Base-by-base conservation (phyloP, 2,888 invertebrate genomes). In the Silvanus unidentatus region DNA sequence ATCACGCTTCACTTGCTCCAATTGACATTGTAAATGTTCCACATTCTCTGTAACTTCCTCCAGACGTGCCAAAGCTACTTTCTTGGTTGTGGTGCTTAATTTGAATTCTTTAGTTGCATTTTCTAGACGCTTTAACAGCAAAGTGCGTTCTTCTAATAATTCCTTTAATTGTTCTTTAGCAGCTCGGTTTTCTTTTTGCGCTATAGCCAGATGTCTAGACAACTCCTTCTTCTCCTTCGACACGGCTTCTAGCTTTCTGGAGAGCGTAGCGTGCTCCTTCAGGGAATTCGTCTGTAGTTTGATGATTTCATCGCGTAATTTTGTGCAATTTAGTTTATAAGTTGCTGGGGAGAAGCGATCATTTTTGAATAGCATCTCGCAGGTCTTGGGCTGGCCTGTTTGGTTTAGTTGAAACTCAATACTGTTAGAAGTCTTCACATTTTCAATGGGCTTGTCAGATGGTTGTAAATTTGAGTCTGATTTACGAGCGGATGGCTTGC, bases 91-190 rank as follows among this genome's bases (percentile, higher is more conserved):
- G 1, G 65, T 68, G 47, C 66, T 68, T 14, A 49, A 42, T 42
- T 62, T 65, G 38, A 68, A 62, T 43, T 68, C 68, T 49, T 62
- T 66, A 0, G 65, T 63, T 2, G 67, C 68, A 4, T 51, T 59
- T 42, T 69, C 68, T 39, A 70, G 39, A 28, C 64, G 54, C 41
- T 62, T 64, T 12, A 67, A 44, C 13, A 65, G 47, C 10, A 53
- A 38, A 14, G 59, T 53, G 48, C 65, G 65, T 46, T 70, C 69
- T 32, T 58, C 55, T n/a, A 64, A 42, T 12, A 69, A 44, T 40
- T 69, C 66, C 29, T 68, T 66, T 11, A 69, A 44, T 44, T 70
- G 65, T 34, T 63, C 58, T 50, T 65, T 67, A 5, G 65, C 63
- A 0, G 58, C 57, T 16, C 60, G 55, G 41, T 65, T 68, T 45